Evolutionary conservation across 2,888 invertebrate genomes (phyloP), one percentile per base, ranked within the genome.

Genomic region (Cosmia pyralina): DNA sequence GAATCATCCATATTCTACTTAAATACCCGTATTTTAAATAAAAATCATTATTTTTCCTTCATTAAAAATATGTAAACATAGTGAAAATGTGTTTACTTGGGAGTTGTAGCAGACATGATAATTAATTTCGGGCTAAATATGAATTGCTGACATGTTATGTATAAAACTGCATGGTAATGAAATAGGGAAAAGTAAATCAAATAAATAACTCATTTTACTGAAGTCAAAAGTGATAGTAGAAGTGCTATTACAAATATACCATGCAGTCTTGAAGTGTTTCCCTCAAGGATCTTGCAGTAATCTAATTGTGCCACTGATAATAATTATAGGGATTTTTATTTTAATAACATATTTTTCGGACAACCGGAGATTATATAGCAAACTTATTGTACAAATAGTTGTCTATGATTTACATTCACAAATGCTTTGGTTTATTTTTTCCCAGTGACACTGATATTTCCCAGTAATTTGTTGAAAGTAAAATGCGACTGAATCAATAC

Each of bases 1-100:
- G 19, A 67, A 72, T 76, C 69, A 53, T 76, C 22, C 75, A 78
- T 77, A 70, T 77, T 81, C 68, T 81, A 88, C 75, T 78, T 67
- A 86, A 60, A 88, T 87, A 87, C 85, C 85, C 85, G 85, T 85
- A 85, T 74, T 73, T 74, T 48, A 82, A 73, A 77, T 67, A 63
- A 77, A 66, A 77, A 67, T 44, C 71, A 73, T 73, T 59, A 68
- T 66, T 15, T 66, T 15, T 53, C 48, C 34, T 48, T 66, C 2
- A 28, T n/a, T n/a, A n/a, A n/a, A n/a, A n/a, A n/a, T n/a, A n/a
- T 72, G 10, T 58, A 34, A 63, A 66, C 48, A 74, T 70, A 48
- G 22, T 63, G n/a, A 68, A 67, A 75, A 70, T 46, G 46, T 68
- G 48, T 59, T 65, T 59, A 55, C 28, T 69, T 38, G 62, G 57